Base-by-base conservation (phyloP, 2,797 vertebrate genomes). In the Poeciliopsis infans region DNA sequence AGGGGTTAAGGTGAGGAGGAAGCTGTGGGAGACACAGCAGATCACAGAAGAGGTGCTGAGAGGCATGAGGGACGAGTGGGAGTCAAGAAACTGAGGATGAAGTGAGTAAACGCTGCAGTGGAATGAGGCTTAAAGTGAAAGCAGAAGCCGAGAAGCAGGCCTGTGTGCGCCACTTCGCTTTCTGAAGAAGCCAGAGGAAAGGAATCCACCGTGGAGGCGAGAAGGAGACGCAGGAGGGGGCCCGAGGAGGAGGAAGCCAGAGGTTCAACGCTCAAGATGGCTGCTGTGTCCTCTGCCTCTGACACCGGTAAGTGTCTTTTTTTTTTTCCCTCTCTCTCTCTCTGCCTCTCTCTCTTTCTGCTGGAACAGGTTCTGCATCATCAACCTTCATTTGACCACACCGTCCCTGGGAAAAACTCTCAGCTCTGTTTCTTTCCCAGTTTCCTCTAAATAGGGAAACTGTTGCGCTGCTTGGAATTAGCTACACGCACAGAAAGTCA, bases 181-280 rank as follows among this genome's bases (percentile, higher is more conserved):
- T 92, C 89, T 93, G 88, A 94, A 86, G 88, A 75, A 83, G 79
- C 79, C 70, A 74, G 28, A 76, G 41, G 68, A 79, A 70, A 91
- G 72, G 80, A 85, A 84, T 73, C 85, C 92, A 93, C 88, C 43
- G 88, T 93, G 94, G 94, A 94, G 91, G 64, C 92, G 43, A 93
- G 93, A 91, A 92, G 94, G 89, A 94, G 94, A 90, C 76, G 94
- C 70, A 90, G 93, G 88, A 91, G 90, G 88, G 91, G 85, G 87
- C 89, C 84, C 4, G 93, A 93, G 87, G 91, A 93, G 87, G 89
- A 92, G 87, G 92, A 95, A 90, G 93, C 93, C 94, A 95, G 94
- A 91, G 94, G 94, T 95, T 92, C 93, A 80, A 93, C 88, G 86
- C 93, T 93, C 95, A 96, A 95, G 94, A 96, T 96, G 95, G 95